Conservation (phyloP, 2,113 vertebrate genomes). For the Garra rufa region DNA sequence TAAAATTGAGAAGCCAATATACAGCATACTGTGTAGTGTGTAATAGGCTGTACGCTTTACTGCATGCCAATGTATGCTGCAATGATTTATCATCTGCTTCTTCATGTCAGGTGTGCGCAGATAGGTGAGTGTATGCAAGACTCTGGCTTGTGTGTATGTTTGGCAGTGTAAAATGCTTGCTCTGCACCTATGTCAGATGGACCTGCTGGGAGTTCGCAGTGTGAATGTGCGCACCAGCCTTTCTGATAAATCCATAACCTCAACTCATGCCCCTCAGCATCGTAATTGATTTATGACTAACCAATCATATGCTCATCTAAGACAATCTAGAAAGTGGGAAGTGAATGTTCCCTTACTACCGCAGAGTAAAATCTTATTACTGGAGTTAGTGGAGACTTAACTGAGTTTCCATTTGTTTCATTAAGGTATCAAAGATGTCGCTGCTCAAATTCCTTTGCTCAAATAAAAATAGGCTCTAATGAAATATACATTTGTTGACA, state of each 20-base stretch:
- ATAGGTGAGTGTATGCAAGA: not conserved
- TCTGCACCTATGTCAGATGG: slow-evolving; percentile 53
- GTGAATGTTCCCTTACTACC: not conserved
- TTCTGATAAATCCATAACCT: slow-evolving; percentile 28
- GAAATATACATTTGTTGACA: not conserved
- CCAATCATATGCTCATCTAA: slow-evolving; percentile 4
- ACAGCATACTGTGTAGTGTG: slow-evolving; percentile 1
- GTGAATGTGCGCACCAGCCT: slow-evolving; percentile 32
- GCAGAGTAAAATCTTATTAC: not conserved
- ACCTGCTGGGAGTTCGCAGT: slow-evolving; percentile 59
- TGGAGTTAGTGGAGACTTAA: not conserved
- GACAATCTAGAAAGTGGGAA: not conserved
- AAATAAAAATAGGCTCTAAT: not conserved
- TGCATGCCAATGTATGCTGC: not conserved
- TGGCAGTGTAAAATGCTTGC: slow-evolving; percentile 48
- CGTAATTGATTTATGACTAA: slow-evolving; percentile 31
- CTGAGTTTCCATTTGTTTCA: not conserved
- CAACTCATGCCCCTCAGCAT: slow-evolving; percentile 25
- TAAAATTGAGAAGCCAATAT: not conserved
- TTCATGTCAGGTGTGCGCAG: not conserved
- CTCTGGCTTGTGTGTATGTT: slow-evolving; percentile 26
- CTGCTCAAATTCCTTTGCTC: not conserved
- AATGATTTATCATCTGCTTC: not conserved
- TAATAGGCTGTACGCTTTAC: not conserved
- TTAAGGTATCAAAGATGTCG: not conserved